A percentile compares a stretch with the other conserved stretches of the same genome.
These are phyloP conservation scores for Netelia melanura DNA, from an alignment of 2,888 invertebrate genomes.

Conservation along the genomic window DNA sequence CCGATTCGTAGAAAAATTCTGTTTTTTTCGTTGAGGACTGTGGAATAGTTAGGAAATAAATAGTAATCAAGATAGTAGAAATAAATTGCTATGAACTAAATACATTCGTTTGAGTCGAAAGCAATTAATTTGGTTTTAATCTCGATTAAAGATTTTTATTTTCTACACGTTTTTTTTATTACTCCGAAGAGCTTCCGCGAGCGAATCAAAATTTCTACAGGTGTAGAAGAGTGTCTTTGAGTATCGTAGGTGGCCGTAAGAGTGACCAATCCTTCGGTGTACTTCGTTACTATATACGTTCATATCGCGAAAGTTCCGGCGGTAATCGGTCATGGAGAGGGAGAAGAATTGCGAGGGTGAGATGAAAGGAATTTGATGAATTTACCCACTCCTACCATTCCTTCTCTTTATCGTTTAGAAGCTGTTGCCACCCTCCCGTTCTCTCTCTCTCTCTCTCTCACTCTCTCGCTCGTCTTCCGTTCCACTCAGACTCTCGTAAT, in stretches of 20 bases:
- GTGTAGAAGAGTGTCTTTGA: not conserved
- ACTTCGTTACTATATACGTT: not conserved
- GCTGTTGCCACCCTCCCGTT: slow-evolving; percentile 13
- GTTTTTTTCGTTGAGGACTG: not conserved
- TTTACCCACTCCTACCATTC: slow-evolving; percentile 26
- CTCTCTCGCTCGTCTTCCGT: slow-evolving; percentile 33
- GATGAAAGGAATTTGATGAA: slow-evolving; percentile 51
- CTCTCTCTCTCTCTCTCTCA: slow-evolving; percentile 20
- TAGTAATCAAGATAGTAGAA: too few species aligned
- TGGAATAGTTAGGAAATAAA: not conserved
- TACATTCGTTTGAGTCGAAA: too few species aligned
- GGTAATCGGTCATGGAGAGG: slow-evolving; percentile 8
- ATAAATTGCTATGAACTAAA: too few species aligned
- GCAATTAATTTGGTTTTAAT: too few species aligned
- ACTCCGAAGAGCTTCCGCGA: not conserved
- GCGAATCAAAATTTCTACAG: not conserved
- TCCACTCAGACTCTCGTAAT: slow-evolving; percentile 48
- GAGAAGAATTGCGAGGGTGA: slow-evolving; percentile 16
- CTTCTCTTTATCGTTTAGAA: slow-evolving; percentile 38
- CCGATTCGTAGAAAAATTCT: not conserved
- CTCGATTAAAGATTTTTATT: too few species aligned
- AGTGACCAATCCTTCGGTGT: not conserved
- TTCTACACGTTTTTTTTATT: too few species aligned
- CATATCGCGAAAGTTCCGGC: not conserved
- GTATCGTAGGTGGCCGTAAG: not conserved